Evolutionary conservation across 2,113 vertebrate species (phyloP).

Genomic region (Sphyrna mokarran): DNA sequence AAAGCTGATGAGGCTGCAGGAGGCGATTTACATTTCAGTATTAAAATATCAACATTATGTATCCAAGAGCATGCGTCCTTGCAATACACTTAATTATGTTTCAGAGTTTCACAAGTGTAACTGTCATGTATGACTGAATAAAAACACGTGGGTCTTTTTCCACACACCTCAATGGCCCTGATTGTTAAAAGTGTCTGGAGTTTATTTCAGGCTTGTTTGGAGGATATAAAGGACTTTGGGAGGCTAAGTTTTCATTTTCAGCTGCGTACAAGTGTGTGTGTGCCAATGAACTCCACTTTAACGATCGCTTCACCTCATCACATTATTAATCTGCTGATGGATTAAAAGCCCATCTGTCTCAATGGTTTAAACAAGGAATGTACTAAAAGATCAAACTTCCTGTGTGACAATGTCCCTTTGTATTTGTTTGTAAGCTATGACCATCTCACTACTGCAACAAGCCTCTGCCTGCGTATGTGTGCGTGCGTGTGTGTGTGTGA

Average conservation of each 20-base stretch:
- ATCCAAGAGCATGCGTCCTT: background rate
- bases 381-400: background rate
- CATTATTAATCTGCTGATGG: constrained; percentile 7
- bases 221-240: background rate
- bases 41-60: background rate
- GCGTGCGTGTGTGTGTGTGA: background rate
- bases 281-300: background rate
- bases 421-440: background rate
- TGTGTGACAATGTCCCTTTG: background rate
- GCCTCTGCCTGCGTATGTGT: background rate
- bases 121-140: background rate
- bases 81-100: constrained; percentile 4
- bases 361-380: background rate
- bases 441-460: background rate
- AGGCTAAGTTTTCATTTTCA: constrained; percentile 1
- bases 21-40: background rate
- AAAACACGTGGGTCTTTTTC: background rate
- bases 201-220: constrained; percentile 18
- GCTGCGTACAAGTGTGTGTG: background rate
- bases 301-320: background rate
- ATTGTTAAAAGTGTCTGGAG: background rate
- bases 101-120: background rate
- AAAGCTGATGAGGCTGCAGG: background rate
- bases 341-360: constrained; percentile 15
- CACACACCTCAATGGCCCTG: background rate